These are phyloP conservation scores for Aphidius ervi DNA, from an alignment of 1,140 invertebrate genomes.

Conservation along the genomic window DNA sequence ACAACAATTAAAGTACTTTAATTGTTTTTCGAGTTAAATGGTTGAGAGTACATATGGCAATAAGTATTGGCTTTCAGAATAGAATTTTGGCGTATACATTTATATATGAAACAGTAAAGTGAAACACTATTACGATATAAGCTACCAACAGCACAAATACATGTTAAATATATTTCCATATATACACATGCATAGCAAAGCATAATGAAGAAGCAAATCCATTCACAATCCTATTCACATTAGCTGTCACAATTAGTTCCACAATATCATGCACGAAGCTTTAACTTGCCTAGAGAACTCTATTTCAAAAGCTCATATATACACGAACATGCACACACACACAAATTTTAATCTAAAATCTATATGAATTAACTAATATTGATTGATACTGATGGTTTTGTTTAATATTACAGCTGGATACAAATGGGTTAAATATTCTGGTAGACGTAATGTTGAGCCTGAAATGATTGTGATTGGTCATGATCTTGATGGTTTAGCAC, in stretches of 20 bases:
- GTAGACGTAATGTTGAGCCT: slow-evolving; percentile 39
- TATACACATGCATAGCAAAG: background rate
- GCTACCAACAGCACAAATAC: too few species aligned
- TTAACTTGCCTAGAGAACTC: slow-evolving; percentile 5
- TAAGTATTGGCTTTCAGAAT: too few species aligned
- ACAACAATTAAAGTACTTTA: too few species aligned
- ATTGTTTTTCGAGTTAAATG: too few species aligned
- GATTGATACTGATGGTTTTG: slow-evolving; percentile 12
- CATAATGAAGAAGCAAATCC: slow-evolving; percentile 22
- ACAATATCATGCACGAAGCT: slow-evolving; percentile 3
- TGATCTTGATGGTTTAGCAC: slow-evolving; percentile 47
- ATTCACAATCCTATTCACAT: slow-evolving; percentile 7
- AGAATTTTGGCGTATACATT: too few species aligned
- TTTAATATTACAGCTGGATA: slow-evolving; percentile 29
- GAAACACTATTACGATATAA: too few species aligned
- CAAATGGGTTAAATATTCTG: slow-evolving; percentile 42
- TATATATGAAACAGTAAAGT: too few species aligned
- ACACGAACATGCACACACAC: too few species aligned
- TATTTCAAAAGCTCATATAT: background rate
- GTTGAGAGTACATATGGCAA: too few species aligned
- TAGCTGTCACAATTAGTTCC: slow-evolving; percentile 20
- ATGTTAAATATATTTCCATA: too few species aligned
- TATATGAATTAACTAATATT: too few species aligned
- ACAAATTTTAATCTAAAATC: background rate
- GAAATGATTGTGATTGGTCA: slow-evolving; percentile 49